phyloP scores from a whole-genome alignment of 2,797 vertebrate genomes.

The Antennarius maculatus region DNA sequence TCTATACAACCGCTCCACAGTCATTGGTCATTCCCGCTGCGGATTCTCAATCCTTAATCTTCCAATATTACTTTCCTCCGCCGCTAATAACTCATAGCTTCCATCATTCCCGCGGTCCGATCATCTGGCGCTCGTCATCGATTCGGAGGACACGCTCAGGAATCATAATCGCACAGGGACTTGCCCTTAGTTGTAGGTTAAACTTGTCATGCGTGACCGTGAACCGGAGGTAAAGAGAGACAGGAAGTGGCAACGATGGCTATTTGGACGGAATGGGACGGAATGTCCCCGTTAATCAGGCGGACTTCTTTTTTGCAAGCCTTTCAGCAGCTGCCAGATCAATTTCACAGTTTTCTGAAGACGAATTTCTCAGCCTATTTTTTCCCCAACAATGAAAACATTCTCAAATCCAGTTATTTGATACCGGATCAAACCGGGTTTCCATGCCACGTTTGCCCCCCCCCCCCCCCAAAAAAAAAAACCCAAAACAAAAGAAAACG shows the following conservation, averaged over 20 bases:
- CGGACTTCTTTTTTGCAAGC: slow-evolving; percentile 37
- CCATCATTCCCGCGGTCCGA: slow-evolving; percentile 64
- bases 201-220: slow-evolving; percentile 38
- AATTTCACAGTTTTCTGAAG: slow-evolving; percentile 62
- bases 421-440: slow-evolving; percentile 21
- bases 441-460: neutral
- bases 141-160: slow-evolving; percentile 54
- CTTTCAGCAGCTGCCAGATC: slow-evolving; percentile 65
- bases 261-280: slow-evolving; percentile 48
- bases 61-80: slow-evolving; percentile 65
- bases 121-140: slow-evolving; percentile 60
- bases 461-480: slow-evolving; percentile 15
- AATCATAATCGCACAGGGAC: slow-evolving; percentile 63
- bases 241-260: slow-evolving; percentile 45
- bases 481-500: slow-evolving; percentile 3
- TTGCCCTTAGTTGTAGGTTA: slow-evolving; percentile 58
- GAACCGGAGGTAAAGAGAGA: slow-evolving; percentile 21
- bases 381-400: slow-evolving; percentile 24
- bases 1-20: slow-evolving; percentile 60
- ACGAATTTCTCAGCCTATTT: slow-evolving; percentile 40
- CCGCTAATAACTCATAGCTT: slow-evolving; percentile 74
- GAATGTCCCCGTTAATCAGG: slow-evolving; percentile 72
- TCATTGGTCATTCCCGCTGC: slow-evolving; percentile 70
- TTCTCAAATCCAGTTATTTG: slow-evolving; percentile 18
- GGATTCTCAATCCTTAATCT: slow-evolving; percentile 58